These are phyloP conservation scores for Mactromeris polynyma DNA, from an alignment of 2,888 invertebrate species.

Conservation along the genomic window DNA sequence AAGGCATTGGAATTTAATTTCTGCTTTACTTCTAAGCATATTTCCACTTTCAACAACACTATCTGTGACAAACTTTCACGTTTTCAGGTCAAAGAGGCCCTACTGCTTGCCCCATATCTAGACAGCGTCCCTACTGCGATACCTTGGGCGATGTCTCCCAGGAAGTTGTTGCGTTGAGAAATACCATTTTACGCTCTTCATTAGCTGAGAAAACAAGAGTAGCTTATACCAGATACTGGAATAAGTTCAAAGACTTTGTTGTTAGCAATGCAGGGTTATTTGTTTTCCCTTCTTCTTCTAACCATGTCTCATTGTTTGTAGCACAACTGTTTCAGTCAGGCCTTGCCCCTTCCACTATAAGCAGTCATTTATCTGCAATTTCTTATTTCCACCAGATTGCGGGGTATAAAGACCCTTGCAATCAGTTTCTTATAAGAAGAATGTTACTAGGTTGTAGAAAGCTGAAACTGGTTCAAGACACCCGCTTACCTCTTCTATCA, in stretches of 20 bases:
- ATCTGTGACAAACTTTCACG: constrained; percentile 50
- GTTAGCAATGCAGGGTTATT: background rate
- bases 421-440: background rate
- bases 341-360: constrained; percentile 28
- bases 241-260: constrained; percentile 15
- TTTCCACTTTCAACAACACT: constrained; percentile 27
- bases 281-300: background rate
- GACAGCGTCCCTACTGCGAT: constrained; percentile 12
- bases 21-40: constrained; percentile 39
- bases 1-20: constrained; percentile 40
- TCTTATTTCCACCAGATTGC: constrained; percentile 41
- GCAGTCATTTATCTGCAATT: constrained; percentile 52
- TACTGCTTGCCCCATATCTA: constrained; percentile 27
- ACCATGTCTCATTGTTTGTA: constrained; percentile 40
- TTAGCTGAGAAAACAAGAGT: constrained; percentile 11
- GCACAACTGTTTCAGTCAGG: constrained; percentile 13
- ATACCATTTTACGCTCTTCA: constrained; percentile 5
- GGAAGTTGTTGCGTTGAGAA: constrained; percentile 12
- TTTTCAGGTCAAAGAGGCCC: constrained; percentile 45
- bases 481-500: too few species aligned
- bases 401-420: constrained; percentile 29
- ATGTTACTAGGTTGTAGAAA: constrained; percentile 45
- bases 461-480: too few species aligned
- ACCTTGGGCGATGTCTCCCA: constrained; percentile 30
- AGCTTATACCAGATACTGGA: constrained; percentile 23